Base-by-base conservation (phyloP, 1,140 invertebrate species). In the Bradysia coprophila region DNA sequence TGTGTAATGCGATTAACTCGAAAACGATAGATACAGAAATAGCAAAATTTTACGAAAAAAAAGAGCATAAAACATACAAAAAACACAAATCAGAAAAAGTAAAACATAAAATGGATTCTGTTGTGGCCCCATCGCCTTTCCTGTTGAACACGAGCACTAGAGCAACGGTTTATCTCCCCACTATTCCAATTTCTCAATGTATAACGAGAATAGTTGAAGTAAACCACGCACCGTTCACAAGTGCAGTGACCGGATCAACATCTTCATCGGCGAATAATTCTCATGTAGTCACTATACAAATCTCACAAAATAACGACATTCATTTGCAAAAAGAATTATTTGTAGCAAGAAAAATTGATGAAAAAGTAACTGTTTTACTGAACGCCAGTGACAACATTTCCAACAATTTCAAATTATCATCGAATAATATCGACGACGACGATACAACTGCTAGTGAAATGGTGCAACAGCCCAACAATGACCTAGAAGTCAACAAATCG, bases 401-500 rank as follows among this genome's bases (percentile, higher is more conserved):
- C 8, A 31, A 31, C 28, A 31, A 31, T 31, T 31, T 31, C 8
- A 9, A 31, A n/a, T n/a, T n/a, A n/a, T n/a, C n/a, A n/a, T n/a
- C n/a, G n/a, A n/a, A n/a, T 36, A 11, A 5, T 5, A 16, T 34
- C 46, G 43, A 16, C 44, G 38, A 34, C 24, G 21, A 40, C 41
- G 45, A 44, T 16, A 38, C 18, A 21, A 34, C 18, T 33, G 20
- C 38, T 32, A 15, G 56, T 32, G 51, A 45, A 40, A 51, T 48
- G 40, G 54, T 54, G 47, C 52, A 53, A 43, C 49, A 52, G 47
- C 21, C 39, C 8, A 49, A 49, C 41, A 43, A 33, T 34, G 73
- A 71, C 46, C 72, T 74, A 28, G 47, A 50, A 50, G 74, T 69
- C 41, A 71, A 68, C 52, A 38, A 38, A 18, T 20, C 36, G 10